phyloP scores from a whole-genome alignment of 2,113 vertebrate species.

The Ondatra zibethicus region DNA sequence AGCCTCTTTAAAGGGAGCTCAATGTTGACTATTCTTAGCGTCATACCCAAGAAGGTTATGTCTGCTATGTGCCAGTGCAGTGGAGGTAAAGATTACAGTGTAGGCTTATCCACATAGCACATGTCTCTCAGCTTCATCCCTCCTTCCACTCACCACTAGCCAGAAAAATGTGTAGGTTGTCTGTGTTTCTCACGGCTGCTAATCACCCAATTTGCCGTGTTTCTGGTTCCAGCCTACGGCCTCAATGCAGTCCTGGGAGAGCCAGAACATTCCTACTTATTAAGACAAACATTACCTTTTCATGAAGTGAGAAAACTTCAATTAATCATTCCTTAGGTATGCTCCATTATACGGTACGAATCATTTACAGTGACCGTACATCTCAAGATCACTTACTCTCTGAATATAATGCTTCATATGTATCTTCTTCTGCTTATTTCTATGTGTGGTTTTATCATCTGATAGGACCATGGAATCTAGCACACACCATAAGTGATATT shows the following conservation, averaged over 20 bases:
- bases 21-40: not conserved
- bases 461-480: not conserved
- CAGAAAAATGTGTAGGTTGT: not conserved
- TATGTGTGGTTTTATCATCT: not conserved
- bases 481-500: not conserved
- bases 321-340: not conserved
- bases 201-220: not conserved
- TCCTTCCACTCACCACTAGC: not conserved
- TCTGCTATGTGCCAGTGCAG: not conserved
- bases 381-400: not conserved
- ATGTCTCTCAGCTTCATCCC: rapidly evolving
- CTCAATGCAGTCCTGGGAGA: rapidly evolving
- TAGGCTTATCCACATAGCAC: rapidly evolving
- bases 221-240: no score
- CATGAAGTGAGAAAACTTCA: not conserved
- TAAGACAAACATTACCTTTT: not conserved
- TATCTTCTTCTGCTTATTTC: not conserved
- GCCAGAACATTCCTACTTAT: not conserved
- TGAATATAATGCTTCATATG: not conserved
- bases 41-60: not conserved
- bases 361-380: not conserved
- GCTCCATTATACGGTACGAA: not conserved
- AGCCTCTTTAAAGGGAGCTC: not conserved
- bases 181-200: not conserved
- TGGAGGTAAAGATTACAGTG: not conserved